phyloP scores from a whole-genome alignment of 2,797 vertebrate species.

The Neostethus bicornis region DNA sequence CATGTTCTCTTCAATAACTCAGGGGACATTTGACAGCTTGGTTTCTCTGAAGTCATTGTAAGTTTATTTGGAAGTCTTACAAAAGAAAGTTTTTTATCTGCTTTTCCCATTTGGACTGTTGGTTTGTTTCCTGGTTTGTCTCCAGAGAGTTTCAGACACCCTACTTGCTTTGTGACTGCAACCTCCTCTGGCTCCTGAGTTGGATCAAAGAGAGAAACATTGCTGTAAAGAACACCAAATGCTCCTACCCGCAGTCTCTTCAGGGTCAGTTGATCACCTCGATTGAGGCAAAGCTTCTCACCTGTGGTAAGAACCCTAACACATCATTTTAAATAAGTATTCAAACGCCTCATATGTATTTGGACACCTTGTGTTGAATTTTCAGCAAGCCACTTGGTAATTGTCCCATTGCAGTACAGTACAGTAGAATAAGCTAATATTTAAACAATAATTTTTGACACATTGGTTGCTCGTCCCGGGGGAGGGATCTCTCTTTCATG shows the following conservation, averaged over 20 bases:
- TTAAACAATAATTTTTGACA: no score
- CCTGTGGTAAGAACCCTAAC: slow-evolving; percentile 85
- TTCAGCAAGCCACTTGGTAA: no score
- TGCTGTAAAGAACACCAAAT: slow-evolving; percentile 89
- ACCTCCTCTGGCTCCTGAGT: slow-evolving; percentile 90
- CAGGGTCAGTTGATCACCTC: slow-evolving; percentile 86
- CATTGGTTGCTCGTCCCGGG: no score
- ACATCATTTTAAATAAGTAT: no score
- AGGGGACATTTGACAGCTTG: slow-evolving; percentile 93
- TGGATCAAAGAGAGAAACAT: slow-evolving; percentile 91
- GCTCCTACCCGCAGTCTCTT: slow-evolving; percentile 90
- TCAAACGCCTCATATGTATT: no score
- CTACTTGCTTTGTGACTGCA: slow-evolving; percentile 95
- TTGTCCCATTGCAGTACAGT: no score
- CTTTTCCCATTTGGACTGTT: neutral
- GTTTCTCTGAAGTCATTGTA: slow-evolving; percentile 90
- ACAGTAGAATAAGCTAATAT: no score
- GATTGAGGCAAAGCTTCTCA: slow-evolving; percentile 86
- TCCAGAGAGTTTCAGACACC: slow-evolving; percentile 94
- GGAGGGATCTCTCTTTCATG: no score
- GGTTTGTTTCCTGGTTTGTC: no score
- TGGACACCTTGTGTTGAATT: no score
- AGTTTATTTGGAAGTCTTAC: slow-evolving; percentile 71
- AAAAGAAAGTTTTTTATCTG: neutral
- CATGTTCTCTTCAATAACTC: slow-evolving; percentile 91